Evolutionary conservation across 2,888 invertebrate species (phyloP), one percentile per base, ranked within the genome.

Genomic region (Marasmarcha lunaedactyla): DNA sequence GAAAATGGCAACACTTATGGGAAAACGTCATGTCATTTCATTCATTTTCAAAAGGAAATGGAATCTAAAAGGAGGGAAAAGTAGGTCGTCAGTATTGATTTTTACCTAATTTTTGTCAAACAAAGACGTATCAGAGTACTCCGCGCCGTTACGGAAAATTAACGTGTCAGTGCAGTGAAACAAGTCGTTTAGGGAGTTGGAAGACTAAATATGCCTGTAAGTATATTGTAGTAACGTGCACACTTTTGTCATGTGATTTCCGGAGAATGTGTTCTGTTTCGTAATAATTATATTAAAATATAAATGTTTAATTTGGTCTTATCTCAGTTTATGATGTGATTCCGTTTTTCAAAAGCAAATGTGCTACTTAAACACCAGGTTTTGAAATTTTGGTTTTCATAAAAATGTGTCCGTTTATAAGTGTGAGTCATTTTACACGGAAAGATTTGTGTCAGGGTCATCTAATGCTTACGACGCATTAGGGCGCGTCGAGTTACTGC

Each of bases 51-150:
- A 54, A 55, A 54, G 61, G 60, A 59, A 59, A 59, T 53, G 58
- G 58, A 30, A 14, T 34, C 14, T 5, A 34, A n/a, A 12, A 13
- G 14, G 58, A 57, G 57, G 57, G 58, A 55, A 68, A 73, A 73
- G 63, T 76, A 74, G 77, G 76, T 77, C 71, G 70, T 53, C 60
- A 50, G 55, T 71, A 78, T 76, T 71, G 78, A 78, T 77, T 79
- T 77, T 77, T 69, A 53, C 52, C 49, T 49, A 63, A 57, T 62
- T 65, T 61, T 64, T 59, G 54, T 52, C 63, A 59, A 66, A 67
- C 69, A 71, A 70, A 65, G 67, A 57, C 57, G 47, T 51, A 52
- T 46, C 58, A 44, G 52, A 50, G 42, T 55, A 54, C 57, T 58
- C 30, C 30, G 11, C 30, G 11, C 9, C n/a, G 30, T 56, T 51